Percentiles rank a stretch among this genome's conserved stretches.
Evolutionary conservation across 2,888 invertebrate genomes (phyloP).

Genomic region (Terebella lapidaria): DNA sequence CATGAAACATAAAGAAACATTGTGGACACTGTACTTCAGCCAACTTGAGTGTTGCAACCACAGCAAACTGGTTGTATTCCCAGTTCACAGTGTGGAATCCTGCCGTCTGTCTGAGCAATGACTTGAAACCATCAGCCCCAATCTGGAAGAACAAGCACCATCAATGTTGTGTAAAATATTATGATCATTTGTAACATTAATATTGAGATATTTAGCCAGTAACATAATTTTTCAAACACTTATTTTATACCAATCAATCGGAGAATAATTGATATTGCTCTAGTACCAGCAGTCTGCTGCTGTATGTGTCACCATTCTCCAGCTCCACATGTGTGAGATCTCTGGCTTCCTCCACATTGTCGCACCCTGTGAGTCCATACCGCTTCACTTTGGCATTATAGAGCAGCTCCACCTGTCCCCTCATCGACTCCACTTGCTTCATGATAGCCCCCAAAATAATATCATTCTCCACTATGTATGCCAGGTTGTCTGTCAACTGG

Average conservation of each 20-base stretch:
- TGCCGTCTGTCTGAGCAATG: conserved; percentile 66
- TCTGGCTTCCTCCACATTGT: not conserved
- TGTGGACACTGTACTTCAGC: conserved; percentile 60
- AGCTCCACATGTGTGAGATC: not conserved
- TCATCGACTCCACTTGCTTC: conserved; percentile 59
- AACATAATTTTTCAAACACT: too few relatives aligned
- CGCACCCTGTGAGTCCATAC: conserved; percentile 50
- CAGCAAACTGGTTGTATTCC: conserved; percentile 83
- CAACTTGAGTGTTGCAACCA: conserved; percentile 84
- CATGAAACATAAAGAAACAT: too few relatives aligned
- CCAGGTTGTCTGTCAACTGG: conserved; percentile 69
- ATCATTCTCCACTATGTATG: conserved; percentile 92
- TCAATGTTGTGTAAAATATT: too few relatives aligned
- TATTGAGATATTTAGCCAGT: too few relatives aligned
- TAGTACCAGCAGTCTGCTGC: too few relatives aligned
- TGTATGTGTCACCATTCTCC: not conserved
- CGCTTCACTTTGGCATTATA: conserved; percentile 67
- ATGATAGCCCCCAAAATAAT: conserved; percentile 66
- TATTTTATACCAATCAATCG: too few relatives aligned
- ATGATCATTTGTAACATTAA: too few relatives aligned
- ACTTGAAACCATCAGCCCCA: conserved; percentile 92
- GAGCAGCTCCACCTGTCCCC: conserved; percentile 63
- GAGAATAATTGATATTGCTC: too few relatives aligned
- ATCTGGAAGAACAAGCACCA: conserved; percentile 58
- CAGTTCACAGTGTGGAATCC: conserved; percentile 73